These are phyloP conservation scores for Pemphredon lugubris DNA, from an alignment of 2,888 invertebrate genomes.

Conservation along the genomic window DNA sequence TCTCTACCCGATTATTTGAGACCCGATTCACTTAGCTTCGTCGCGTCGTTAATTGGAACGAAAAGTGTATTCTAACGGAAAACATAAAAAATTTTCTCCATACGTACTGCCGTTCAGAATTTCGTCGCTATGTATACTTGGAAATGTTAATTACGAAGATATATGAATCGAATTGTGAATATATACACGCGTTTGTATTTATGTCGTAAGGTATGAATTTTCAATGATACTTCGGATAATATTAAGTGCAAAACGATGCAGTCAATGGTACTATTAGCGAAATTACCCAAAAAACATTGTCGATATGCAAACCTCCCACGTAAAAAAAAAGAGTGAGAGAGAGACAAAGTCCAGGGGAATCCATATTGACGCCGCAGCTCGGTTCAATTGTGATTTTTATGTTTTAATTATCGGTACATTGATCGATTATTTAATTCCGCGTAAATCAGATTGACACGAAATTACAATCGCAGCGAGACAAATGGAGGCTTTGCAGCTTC, in stretches of 20 bases:
- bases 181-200: constrained; percentile 1
- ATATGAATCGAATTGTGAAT: constrained; percentile 1
- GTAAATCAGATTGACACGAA: not conserved
- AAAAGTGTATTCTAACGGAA: not conserved
- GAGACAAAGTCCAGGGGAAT: not conserved
- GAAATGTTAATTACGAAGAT: not conserved
- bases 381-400: not conserved
- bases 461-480: not conserved
- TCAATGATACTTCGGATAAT: not conserved
- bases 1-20: not conserved
- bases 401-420: not conserved
- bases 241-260: not conserved
- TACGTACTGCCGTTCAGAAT: not conserved
- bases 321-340: not conserved
- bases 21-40: not conserved
- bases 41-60: not conserved
- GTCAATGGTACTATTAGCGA: not conserved
- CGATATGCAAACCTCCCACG: not conserved
- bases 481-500: constrained; percentile 18
- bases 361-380: too few relatives aligned
- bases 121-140: not conserved
- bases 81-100: not conserved
- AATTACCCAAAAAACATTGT: not conserved
- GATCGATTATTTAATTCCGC: not conserved
- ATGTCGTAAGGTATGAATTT: constrained; percentile 1